Base-by-base conservation (phyloP, 2,888 invertebrate species). In the Apodemia duryi region DNA sequence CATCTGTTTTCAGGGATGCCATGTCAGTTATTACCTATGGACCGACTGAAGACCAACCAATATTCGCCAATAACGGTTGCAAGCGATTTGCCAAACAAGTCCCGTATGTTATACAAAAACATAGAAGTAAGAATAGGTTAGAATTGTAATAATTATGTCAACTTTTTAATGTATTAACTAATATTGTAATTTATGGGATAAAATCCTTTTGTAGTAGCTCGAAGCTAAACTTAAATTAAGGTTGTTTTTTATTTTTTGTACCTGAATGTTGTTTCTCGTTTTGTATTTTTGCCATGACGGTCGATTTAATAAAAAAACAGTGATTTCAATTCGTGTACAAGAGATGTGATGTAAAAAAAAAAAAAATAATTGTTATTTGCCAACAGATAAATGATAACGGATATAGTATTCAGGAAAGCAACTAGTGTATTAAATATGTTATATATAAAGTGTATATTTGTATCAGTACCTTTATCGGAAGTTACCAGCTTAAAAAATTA, bases 61-160 rank as follows among this genome's bases (percentile, higher is more conserved):
- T 97, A 65, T 98, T 95, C 83, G 96, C 98, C 3, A 95, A 93
- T 71, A 95, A 96, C 64, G 99, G 99, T 3, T 99, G 99, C 84
- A 99, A 98, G 84, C 92, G 96, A 73, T 94, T 99, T 52, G 94
- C 95, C 68, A 95, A 95, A 78, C 97, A 97, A 90, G 95, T 96
- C 67, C 94, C 91, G 52, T 91, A 88, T 71, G 77, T 91, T 51
- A 83, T 91, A 86, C 80, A 88, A 68, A 92, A 91, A 71, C 74
- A 88, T 76, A 84, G 71, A 64, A 65, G 41, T 46, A 64, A 43
- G 43, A 64, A 57, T n/a, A 78, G 75, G 69, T 63, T 43, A 65
- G 68, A 68, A 60, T 66, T 69, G 43, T 68, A 57, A 67, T 28
- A 52, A 60, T 6, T 51, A 63, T 11, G 11, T 10, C 6, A 63